Percentiles rank a stretch among this genome's conserved stretches.
Evolutionary conservation across 2,797 vertebrate genomes (phyloP).

Genomic region (Sarcophilus harrisii): DNA sequence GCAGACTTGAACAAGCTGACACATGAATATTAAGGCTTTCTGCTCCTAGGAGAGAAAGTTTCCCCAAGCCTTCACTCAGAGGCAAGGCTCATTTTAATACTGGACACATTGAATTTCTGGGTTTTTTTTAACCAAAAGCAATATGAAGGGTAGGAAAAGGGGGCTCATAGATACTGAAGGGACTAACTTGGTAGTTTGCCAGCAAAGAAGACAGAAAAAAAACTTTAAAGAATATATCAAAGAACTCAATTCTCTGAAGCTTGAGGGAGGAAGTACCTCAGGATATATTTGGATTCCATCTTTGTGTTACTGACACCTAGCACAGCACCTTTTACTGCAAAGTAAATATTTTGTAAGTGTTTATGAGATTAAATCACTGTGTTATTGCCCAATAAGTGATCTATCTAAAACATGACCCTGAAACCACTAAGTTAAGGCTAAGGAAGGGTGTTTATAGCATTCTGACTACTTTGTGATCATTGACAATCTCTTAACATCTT

Average conservation of each 20-base stretch:
- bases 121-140: background rate
- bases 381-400: background rate
- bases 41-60: background rate
- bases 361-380: background rate
- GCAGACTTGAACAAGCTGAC: background rate
- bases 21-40: background rate
- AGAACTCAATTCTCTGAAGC: background rate
- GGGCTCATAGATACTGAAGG: background rate
- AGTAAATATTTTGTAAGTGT: background rate
- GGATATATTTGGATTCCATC: background rate
- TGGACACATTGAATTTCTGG: background rate
- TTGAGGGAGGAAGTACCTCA: background rate
- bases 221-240: background rate
- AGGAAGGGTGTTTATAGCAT: background rate
- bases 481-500: background rate
- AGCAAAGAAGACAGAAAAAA: background rate
- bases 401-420: background rate
- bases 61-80: background rate
- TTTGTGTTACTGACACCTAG: background rate
- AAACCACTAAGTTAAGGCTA: background rate
- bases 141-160: background rate
- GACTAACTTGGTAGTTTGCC: background rate
- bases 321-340: background rate
- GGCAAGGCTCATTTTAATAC: background rate
- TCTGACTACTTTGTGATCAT: background rate